Base-by-base conservation (phyloP, 1,140 invertebrate species). In the Drosophila busckii region DNA sequence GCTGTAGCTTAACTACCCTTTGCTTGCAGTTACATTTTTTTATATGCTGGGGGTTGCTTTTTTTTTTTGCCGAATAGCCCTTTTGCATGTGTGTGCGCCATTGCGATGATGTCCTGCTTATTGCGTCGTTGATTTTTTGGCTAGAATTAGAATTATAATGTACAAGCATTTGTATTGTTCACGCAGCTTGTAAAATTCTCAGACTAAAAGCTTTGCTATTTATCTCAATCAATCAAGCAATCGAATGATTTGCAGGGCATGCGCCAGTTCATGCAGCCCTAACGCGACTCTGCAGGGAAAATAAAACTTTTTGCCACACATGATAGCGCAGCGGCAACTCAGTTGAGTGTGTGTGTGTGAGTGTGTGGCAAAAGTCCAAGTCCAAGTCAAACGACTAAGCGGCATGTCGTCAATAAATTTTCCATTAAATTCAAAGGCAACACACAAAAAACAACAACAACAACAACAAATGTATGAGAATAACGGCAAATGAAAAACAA, bases 321-420 rank as follows among this genome's bases (percentile, higher is more conserved):
- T 68, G 68, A 73, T 38, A 31, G 45, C 49, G 64, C 70, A 68
- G 69, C 63, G 20, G 16, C 38, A 22, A 20, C 45, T 40, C 22
- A 26, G 20, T 28, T 23, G 8, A 25, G n/a, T 4, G 48, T 40
- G 48, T 40, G 37, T 19, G 31, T 34, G 31, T 9, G 44, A 20
- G 16, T 41, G 20, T 25, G 75, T 60, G 73, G 63, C 73, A 80
- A 78, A 73, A 78, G 73, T 80, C 71, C 60, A 59, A 64, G 61
- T 68, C 61, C 75, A 78, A 78, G 73, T 78, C 73, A 78, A 78
- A 78, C 73, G 73, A 80, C 73, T 78, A 78, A 78, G 73, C 73
- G 73, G 73, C 73, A 82, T 78, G 73, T 78, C 73, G 73, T 78
- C 73, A 78, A 78, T 78, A 78, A 78, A 78, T 78, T 78, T 78